Conservation (phyloP, 2,888 invertebrate species). For the Napeogenes inachia region DNA sequence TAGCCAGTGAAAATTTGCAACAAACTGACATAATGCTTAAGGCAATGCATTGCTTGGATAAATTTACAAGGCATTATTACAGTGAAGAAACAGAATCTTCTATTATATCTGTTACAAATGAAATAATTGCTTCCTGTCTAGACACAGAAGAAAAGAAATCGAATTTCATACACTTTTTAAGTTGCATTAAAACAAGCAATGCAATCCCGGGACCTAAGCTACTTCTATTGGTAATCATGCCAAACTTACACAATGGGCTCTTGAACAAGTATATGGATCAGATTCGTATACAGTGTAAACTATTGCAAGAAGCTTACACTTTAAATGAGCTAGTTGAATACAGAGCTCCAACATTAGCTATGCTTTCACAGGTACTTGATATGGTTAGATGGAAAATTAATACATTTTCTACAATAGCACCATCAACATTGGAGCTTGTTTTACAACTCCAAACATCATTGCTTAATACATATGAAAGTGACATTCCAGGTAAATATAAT, state of each 20-base stretch:
- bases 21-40: slow-evolving; percentile 57
- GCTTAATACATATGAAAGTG: slow-evolving; percentile 46
- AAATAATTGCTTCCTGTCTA: slow-evolving; percentile 39
- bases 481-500: slow-evolving; percentile 49
- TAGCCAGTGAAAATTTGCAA: slow-evolving; percentile 53
- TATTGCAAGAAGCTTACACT: slow-evolving; percentile 46
- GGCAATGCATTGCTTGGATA: slow-evolving; percentile 49
- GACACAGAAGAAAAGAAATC: slow-evolving; percentile 44
- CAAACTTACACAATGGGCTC: slow-evolving; percentile 55
- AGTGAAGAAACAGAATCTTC: slow-evolving; percentile 54
- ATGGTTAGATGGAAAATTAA: slow-evolving; percentile 56
- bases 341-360: slow-evolving; percentile 61
- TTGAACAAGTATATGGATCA: slow-evolving; percentile 42
- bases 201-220: slow-evolving; percentile 50
- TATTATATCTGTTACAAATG: slow-evolving; percentile 46
- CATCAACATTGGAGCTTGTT: slow-evolving; percentile 47
- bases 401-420: slow-evolving; percentile 44
- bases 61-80: slow-evolving; percentile 56
- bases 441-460: slow-evolving; percentile 49
- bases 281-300: slow-evolving; percentile 47
- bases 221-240: slow-evolving; percentile 59
- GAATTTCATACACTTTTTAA: slow-evolving; percentile 53
- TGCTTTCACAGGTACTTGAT: slow-evolving; percentile 62
- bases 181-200: slow-evolving; percentile 45
- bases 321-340: slow-evolving; percentile 51